Percentiles rank a stretch among this genome's conserved stretches.
Conservation (phyloP, 2,888 invertebrate genomes). For the Sphaerophoria rueppellii region DNA sequence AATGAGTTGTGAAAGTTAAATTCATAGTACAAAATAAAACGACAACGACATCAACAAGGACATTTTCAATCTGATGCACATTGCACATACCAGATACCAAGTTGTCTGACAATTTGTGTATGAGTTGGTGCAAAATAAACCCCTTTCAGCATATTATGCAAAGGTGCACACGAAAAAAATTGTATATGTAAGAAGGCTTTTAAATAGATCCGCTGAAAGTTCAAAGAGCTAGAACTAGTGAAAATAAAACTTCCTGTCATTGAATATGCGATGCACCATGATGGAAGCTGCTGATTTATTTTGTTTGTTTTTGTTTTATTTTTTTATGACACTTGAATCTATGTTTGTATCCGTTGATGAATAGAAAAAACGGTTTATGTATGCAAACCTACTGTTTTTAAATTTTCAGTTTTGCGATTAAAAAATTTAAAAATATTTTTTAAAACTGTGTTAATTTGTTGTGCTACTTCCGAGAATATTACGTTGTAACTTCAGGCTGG, state of each 20-base stretch:
- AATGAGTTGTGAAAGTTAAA: slow-evolving; percentile 54
- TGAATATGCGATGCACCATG: slow-evolving; percentile 28
- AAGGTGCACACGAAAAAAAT: neutral
- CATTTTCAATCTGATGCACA: slow-evolving; percentile 27
- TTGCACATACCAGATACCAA: slow-evolving; percentile 1
- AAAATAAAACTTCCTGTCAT: slow-evolving; percentile 30
- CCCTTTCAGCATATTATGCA: neutral
- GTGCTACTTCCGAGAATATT: too few species aligned
- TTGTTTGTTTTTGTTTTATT: slow-evolving; percentile 8
- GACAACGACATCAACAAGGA: slow-evolving; percentile 25
- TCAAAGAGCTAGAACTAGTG: slow-evolving; percentile 36
- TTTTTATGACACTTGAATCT: neutral
- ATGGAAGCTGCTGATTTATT: slow-evolving; percentile 53
- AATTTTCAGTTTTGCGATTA: neutral
- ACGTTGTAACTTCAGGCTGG: too few species aligned
- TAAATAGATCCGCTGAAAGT: slow-evolving; percentile 13
- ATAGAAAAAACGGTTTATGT: slow-evolving; percentile 9
- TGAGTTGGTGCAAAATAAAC: neutral
- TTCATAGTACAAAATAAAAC: slow-evolving; percentile 33
- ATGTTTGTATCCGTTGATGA: neutral
- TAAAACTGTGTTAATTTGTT: too few species aligned
- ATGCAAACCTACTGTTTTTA: neutral
- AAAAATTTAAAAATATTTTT: neutral
- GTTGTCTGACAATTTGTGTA: neutral
- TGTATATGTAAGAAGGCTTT: neutral